Base-by-base conservation (phyloP, 2,888 invertebrate genomes). In the Heliconius erato region DNA sequence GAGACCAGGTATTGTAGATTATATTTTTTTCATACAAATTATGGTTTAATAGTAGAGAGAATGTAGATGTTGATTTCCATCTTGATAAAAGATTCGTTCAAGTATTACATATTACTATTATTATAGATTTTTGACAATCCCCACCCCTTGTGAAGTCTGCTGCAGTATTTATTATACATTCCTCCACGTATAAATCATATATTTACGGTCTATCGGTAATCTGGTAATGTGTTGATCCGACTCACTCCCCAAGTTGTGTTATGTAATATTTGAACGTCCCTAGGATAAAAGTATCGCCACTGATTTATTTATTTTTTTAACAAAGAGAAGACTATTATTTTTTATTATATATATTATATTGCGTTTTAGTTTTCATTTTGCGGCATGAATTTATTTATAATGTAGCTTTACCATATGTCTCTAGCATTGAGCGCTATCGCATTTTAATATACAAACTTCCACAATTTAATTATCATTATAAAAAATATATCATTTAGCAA, bases 1-100 rank as follows among this genome's bases (percentile, higher is more conserved):
- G 49, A 77, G 35, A 14, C 71, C 82, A 78, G 80, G 86, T 76
- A 28, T 9, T 35, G 14, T 65, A 9, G 26, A 16, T 16, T 49
- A 72, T 26, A 72, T 40, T 40, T 23, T 71, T 6, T 40, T 12
- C n/a, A 12, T 71, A 40, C 2, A 44, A 14, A 71, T 71, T 14
- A 9, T 23, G 7, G 23, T 54, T 23, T 54, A 54, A 9, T 54
- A 54, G 23, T 23, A 23, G 9, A 19, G 16, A 54, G 49, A 54
- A 54, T 49, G 49, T 16, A 49, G 14, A 49, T 49, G 49, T 49
- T 49, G 49, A 49, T 49, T 49, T 49, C 16, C 16, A 49, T 49
- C 5, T 49, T 49, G 16, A 16, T 49, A 16, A 49, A 49, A 16
- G 16, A 49, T 19, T 19, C 19, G 49, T 54, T 54, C 6, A 54